A percentile compares a stretch with the other conserved stretches of the same genome.
Conservation (phyloP, 2,113 vertebrate genomes). For the Ammodytes marinus region DNA sequence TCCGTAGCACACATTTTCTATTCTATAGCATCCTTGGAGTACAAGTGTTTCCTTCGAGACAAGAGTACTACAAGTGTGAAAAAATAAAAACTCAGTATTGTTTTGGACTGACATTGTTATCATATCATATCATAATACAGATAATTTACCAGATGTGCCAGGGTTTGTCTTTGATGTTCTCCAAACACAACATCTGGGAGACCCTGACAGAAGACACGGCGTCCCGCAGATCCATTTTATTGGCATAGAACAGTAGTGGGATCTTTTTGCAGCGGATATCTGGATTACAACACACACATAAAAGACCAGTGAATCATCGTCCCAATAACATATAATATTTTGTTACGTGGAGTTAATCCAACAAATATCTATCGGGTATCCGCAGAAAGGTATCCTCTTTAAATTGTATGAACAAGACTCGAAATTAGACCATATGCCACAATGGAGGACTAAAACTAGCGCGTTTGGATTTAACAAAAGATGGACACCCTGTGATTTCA, state of each 20-base stretch:
- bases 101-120: neutral
- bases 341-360: neutral
- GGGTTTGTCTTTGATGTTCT: slow-evolving; percentile 98
- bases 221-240: slow-evolving; percentile 97
- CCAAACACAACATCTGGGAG: slow-evolving; percentile 93
- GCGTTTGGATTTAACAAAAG: neutral
- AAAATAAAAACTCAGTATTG: neutral
- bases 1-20: neutral
- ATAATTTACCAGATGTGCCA: slow-evolving; percentile 97
- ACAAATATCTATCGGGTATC: neutral
- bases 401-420: neutral
- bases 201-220: slow-evolving; percentile 95
- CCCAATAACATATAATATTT: neutral
- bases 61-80: neutral
- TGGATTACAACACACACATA: slow-evolving; percentile 59
- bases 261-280: slow-evolving; percentile 93
- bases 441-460: neutral
- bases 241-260: slow-evolving; percentile 97
- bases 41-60: neutral
- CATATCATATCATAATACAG: neutral
- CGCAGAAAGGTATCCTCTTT: neutral
- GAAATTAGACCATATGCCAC: neutral
- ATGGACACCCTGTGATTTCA: neutral
- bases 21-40: too few species aligned
- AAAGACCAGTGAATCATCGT: neutral